Evolutionary conservation across 1,140 invertebrate species (phyloP).

Genomic region (Harlomillsia oculata): DNA sequence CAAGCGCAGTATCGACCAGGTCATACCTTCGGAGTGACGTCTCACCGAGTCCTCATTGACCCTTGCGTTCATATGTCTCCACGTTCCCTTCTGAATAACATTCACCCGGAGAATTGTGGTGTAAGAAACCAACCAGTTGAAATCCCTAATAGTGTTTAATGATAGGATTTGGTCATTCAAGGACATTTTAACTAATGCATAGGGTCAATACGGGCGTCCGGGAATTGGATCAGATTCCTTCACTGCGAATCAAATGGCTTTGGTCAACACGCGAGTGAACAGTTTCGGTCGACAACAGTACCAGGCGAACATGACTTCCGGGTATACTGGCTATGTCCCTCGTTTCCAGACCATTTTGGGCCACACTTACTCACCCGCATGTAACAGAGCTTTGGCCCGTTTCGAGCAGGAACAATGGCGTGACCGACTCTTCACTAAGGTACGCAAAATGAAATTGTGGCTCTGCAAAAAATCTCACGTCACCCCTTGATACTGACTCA

Average conservation of each 20-base stretch:
- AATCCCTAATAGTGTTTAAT: not conserved
- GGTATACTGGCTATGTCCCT: slow-evolving; percentile 30
- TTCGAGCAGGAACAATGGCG: slow-evolving; percentile 36
- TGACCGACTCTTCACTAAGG: slow-evolving; percentile 33
- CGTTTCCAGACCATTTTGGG: slow-evolving; percentile 32
- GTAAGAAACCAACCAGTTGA: slow-evolving; percentile 13
- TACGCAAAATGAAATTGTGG: not conserved
- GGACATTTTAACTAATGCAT: not conserved
- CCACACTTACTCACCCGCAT: slow-evolving; percentile 34
- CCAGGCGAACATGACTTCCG: slow-evolving; percentile 30
- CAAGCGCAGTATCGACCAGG: slow-evolving; percentile 29
- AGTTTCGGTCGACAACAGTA: slow-evolving; percentile 34
- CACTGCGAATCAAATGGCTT: slow-evolving; percentile 21
- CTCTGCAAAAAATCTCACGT: not conserved
- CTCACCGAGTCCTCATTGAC: slow-evolving; percentile 30
- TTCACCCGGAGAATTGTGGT: slow-evolving; percentile 31
- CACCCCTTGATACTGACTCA: not conserved
- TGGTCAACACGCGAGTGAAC: slow-evolving; percentile 30
- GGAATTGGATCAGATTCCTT: slow-evolving; percentile 21
- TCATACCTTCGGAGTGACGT: slow-evolving; percentile 30
- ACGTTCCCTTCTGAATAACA: slow-evolving; percentile 30
- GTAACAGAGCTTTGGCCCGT: slow-evolving; percentile 30
- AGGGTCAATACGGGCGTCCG: slow-evolving; percentile 33
- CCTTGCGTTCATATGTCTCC: slow-evolving; percentile 35
- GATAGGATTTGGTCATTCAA: too few species aligned